Evolutionary conservation across 2,113 vertebrate genomes (phyloP), one percentile per base, ranked within the genome.

Genomic region (Lampris incognitus): DNA sequence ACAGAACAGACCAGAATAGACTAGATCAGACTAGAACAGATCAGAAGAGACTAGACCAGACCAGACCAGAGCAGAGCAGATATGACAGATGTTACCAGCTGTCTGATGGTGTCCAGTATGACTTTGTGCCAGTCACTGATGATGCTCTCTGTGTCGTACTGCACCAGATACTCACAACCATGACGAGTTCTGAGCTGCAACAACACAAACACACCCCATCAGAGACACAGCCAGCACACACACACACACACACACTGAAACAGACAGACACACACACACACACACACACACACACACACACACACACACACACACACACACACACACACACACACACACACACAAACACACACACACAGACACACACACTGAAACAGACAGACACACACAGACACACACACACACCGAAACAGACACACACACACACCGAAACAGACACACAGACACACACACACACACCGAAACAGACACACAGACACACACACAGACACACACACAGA

Each of bases 101-200:
- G 93, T 68, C 68, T 54, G 66, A 97, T 96, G 86, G 93, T 92
- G 58, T 96, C 94, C 24, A 80, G 48, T 4, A 99, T 94, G 1
- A 95, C 95, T 46, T 90, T 94, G 46, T 95, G 85, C 98, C 98
- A 99, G 54, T 95, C 95, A 0, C 38, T 38, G 79, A 97, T 96
- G 91, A 99, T 97, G 87, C 94, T 95, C 69, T 97, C 96, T 0
- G 96, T 97, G 92, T 99, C 97, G 0, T 98, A 97, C 85, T 98
- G 98, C 82, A 99, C 95, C 85, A 99, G 93, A 83, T 95, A 98
- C 78, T 98, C 96, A 0, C 96, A 97, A 54, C 96, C 96, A 0
- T 96, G 95, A 0, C 93, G 93, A 0, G 96, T 98, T 87, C 86
- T 97, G 66, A 99, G 93, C 98, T 99, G 89, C 0, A 88, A 46